A percentile compares a stretch with the other conserved stretches of the same genome.
Evolutionary conservation across 2,113 vertebrate genomes (phyloP).

Genomic region (Xyrauchen texanus): DNA sequence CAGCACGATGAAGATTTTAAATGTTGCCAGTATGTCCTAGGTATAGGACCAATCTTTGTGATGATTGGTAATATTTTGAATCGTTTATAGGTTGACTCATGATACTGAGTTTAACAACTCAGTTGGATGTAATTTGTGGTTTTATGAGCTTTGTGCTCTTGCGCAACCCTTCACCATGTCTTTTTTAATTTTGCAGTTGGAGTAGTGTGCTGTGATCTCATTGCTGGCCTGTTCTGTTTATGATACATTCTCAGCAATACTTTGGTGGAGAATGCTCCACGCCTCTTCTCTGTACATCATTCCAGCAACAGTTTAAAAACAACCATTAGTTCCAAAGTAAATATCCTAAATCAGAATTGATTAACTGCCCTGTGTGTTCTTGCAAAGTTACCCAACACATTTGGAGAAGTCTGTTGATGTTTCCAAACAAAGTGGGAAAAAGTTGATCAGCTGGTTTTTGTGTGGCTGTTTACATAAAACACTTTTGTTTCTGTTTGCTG

Average conservation of each 20-base stretch:
- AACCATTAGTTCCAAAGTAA: conserved; percentile 13
- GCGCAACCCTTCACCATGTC: background rate
- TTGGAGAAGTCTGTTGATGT: background rate
- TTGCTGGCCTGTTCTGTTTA: conserved; percentile 16
- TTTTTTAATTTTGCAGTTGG: background rate
- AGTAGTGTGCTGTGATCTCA: conserved; percentile 31
- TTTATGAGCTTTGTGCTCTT: background rate
- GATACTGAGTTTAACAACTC: background rate
- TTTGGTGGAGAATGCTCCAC: background rate
- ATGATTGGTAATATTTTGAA: background rate
- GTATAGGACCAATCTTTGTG: background rate
- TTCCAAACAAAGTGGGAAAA: background rate
- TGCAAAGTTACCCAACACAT: conserved; percentile 6
- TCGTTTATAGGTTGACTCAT: background rate
- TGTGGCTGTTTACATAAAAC: background rate
- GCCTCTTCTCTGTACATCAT: background rate
- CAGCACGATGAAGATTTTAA: background rate
- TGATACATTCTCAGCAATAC: conserved; percentile 1
- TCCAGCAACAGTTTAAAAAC: conserved; percentile 10
- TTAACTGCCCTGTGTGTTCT: conserved; percentile 7
- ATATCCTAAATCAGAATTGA: background rate
- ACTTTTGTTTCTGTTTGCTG: background rate
- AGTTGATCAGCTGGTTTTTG: conserved; percentile 10
- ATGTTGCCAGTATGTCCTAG: background rate
- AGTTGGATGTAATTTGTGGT: background rate